Percentiles rank a stretch among this genome's conserved stretches.
Conservation (phyloP, 2,797 vertebrate genomes). For the Chiroxiphia lanceolata region DNA sequence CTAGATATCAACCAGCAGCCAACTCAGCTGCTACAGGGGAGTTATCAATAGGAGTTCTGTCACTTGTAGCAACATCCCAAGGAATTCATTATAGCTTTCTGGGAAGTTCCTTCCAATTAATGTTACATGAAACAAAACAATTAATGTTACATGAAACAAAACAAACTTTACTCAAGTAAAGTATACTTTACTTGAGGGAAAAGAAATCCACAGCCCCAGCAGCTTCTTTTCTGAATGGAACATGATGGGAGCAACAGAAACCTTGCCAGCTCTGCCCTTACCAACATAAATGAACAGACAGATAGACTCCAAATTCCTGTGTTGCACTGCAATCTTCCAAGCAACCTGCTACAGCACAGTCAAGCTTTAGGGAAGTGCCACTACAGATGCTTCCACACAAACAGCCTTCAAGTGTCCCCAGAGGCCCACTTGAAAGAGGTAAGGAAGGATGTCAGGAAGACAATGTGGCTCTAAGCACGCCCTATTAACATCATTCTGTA, state of each 20-base stretch:
- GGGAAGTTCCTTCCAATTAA: background rate
- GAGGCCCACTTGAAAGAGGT: background rate
- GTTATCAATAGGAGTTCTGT: background rate
- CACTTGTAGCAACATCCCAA: background rate
- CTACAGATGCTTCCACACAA: background rate
- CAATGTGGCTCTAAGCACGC: fast-evolving
- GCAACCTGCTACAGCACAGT: background rate
- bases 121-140: background rate
- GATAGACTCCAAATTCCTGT: background rate
- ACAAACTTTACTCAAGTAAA: too few relatives aligned
- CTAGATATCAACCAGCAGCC: background rate
- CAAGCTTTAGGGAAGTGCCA: background rate
- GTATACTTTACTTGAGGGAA: background rate
- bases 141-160: background rate
- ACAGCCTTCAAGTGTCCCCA: background rate
- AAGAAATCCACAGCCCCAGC: background rate
- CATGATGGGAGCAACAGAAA: background rate
- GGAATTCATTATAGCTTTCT: background rate
- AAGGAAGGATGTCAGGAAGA: background rate
- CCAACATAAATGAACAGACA: background rate
- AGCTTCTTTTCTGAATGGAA: background rate
- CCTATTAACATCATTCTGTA: background rate
- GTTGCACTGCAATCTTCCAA: background rate
- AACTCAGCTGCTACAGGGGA: background rate
- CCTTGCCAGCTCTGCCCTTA: background rate